Evolutionary conservation across 2,888 invertebrate genomes (phyloP), one percentile per base, ranked within the genome.

Genomic region (Dasypolia templi): DNA sequence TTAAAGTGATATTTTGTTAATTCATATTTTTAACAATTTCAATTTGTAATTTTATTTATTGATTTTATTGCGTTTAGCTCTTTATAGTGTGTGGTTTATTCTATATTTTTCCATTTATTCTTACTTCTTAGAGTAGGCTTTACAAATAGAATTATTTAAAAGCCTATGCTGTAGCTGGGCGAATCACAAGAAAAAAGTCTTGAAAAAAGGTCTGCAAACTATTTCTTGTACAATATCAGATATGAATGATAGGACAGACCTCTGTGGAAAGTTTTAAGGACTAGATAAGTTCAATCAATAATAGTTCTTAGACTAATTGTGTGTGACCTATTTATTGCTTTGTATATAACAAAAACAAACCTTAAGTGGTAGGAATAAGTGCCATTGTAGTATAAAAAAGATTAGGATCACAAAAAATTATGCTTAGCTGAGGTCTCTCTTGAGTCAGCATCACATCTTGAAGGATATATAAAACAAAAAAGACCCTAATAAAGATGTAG

Each of bases 51-150:
- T 75, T 76, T 68, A 70, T 79, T 81, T 79, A n/a, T 83, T 82
- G 51, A 82, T 79, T 82, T 84, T 66, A 79, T 71, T 82, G 86
- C 85, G 79, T 86, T 84, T 83, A 77, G 84, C 86, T 86, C 86
- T 86, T 62, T 83, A 70, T 75, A 77, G 65, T 64, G 32, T 61
- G 56, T 71, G 80, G 2, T 59, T 72, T 76, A n/a, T 68, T 35
- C 58, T 64, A 51, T 39, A 44, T 64, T 64, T 66, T 64, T 1
- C 5, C 19, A 35, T 44, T 55, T 49, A 32, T 7, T 53, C 17
- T 59, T 14, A 59, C 7, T n/a, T 53, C 26, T 64, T 72, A 64
- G 14, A 26, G 12, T 39, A 58, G 58, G 14, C 12, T 72, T 58
- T 64, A 26, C 39, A 22, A 51, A 17, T 63, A 12, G 64, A 14